Base-by-base conservation (phyloP, 2,888 invertebrate genomes). In the Monopis laevigella region DNA sequence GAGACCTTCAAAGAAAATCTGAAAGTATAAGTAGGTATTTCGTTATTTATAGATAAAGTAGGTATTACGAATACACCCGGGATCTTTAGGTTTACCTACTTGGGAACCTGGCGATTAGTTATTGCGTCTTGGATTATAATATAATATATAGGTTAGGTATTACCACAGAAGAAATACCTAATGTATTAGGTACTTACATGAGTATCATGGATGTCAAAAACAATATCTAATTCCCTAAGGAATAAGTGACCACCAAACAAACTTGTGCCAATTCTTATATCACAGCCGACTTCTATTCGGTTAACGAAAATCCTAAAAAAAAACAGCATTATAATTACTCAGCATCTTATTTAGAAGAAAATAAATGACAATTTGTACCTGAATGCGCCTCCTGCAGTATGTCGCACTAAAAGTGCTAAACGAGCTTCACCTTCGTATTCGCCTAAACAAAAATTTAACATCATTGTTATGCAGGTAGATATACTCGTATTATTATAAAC, bases 1-100 rank as follows among this genome's bases (percentile, higher is more conserved):
- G 63, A 70, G 56, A 6, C 70, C 68, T 17, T 54, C 48, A 18
- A 70, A 46, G 42, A 58, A 51, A 8, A 70, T 52, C 68, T 70
- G 53, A 10, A 54, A 48, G n/a, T 46, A 18, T 38, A 32, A 27
- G 28, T 21, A 21, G 24, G 24, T 21, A 7, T 21, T 21, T 21
- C 8, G 5, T 7, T 21, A 21, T 5, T 21, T 8, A 21, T 21
- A 21, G 24, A 21, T 21, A 7, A 21, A 21, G 24, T 21, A 21
- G 6, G 8, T 21, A 21, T 21, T 7, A 7, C 24, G 24, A 21
- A 21, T 21, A 21, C 8, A 21, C 24, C 24, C 24, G 24, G 8
- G 6, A 8, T 21, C 6, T 21, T 21, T 21, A 8, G 24, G 24
- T 21, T 7, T 21, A 39, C 8, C 6, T 16, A 18, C 24, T 11